Conservation (phyloP, 2,113 vertebrate species). For the Actenoides hombroni region DNA sequence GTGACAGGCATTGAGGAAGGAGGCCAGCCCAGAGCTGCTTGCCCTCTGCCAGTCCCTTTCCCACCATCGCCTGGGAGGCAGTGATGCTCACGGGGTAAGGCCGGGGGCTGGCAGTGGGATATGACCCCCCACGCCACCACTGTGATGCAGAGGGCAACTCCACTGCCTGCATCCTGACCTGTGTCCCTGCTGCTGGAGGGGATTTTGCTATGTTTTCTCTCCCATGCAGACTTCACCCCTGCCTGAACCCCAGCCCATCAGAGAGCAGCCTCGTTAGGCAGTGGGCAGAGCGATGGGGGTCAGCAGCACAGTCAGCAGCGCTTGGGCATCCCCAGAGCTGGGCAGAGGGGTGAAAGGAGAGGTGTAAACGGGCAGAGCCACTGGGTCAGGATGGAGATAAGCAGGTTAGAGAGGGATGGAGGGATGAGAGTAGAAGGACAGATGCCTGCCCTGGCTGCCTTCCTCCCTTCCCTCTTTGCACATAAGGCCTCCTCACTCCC, state of each 20-base stretch:
- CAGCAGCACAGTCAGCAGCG: fast-evolving
- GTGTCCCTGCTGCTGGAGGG: not conserved
- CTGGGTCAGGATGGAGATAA: not conserved
- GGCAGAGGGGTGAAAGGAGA: not conserved
- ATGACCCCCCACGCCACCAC: fast-evolving
- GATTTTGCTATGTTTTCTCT: not conserved
- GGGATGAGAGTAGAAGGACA: not conserved
- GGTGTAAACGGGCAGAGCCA: fast-evolving
- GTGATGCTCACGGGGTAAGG: not conserved
- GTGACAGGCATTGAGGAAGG: conserved; percentile 46
- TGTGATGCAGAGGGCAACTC: fast-evolving
- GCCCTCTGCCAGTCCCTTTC: not conserved
- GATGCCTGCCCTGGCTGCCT: not conserved
- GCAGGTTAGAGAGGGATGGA: not conserved
- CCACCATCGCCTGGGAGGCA: not conserved
- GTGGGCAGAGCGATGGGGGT: not conserved
- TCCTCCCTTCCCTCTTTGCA: not conserved
- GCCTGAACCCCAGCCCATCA: not conserved
- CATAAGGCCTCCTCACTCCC: conserved; percentile 27
- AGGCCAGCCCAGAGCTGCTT: not conserved
- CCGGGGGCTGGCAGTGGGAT: not conserved
- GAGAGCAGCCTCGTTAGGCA: not conserved
- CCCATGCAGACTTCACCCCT: not conserved
- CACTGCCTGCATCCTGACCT: not conserved
- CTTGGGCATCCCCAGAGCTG: not conserved